These are phyloP conservation scores for Drosophila parabipectinata DNA, from an alignment of 1,140 invertebrate species.

Conservation along the genomic window DNA sequence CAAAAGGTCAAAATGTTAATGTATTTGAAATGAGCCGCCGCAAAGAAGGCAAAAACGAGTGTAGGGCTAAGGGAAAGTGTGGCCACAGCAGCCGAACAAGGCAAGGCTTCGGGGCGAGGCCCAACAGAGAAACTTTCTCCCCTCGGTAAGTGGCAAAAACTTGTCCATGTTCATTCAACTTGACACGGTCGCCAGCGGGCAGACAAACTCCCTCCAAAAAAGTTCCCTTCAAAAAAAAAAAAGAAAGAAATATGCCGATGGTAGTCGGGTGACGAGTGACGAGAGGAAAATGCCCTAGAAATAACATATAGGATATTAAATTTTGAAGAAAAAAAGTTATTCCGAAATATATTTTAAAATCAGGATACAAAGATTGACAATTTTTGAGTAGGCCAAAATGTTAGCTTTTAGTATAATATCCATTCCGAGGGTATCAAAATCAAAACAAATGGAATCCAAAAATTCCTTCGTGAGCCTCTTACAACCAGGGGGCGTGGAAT, in stretches of 20 bases:
- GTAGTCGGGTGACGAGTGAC: constrained; percentile 7
- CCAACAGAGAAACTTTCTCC: constrained; percentile 60
- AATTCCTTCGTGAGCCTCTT: constrained; percentile 13
- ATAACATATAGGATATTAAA: background rate
- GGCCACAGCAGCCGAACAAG: constrained; percentile 20
- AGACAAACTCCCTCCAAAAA: constrained; percentile 26
- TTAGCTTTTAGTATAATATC: background rate
- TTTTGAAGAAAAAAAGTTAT: background rate
- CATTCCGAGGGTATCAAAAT: background rate
- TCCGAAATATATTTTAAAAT: background rate
- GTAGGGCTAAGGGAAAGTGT: constrained; percentile 3
- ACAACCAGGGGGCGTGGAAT: constrained; percentile 20
- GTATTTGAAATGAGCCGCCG: constrained; percentile 75
- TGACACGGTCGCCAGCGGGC: constrained; percentile 61
- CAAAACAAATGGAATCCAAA: constrained; percentile 11
- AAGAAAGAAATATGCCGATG: constrained; percentile 14
- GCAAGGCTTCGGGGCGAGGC: constrained; percentile 54
- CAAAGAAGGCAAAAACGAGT: background rate
- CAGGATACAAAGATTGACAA: background rate
- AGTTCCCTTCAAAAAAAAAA: constrained; percentile 1
- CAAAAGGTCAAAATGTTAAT: constrained; percentile 80
- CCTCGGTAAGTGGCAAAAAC: constrained; percentile 66
- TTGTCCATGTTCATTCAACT: constrained; percentile 77
- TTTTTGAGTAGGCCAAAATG: background rate
- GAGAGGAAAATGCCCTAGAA: background rate